Percentiles rank a stretch among this genome's conserved stretches.
phyloP scores from a whole-genome alignment of 2,797 vertebrate species.

The Coracias cyanogaster region DNA sequence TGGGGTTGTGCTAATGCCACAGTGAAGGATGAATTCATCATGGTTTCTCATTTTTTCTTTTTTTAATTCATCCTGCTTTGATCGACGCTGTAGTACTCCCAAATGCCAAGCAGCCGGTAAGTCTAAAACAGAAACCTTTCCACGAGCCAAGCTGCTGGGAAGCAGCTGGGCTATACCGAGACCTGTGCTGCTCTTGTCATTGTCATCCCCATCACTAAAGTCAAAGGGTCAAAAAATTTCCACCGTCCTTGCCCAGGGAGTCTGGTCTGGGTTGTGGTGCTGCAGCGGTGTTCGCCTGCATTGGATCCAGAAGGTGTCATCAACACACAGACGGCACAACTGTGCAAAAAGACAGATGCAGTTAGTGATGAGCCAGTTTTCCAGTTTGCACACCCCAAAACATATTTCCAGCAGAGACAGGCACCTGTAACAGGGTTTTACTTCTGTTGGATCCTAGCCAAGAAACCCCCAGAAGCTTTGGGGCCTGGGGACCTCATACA shows the following conservation, averaged over 20 bases:
- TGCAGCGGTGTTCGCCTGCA: accelerated
- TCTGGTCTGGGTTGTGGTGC: background rate
- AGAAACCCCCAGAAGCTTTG: background rate
- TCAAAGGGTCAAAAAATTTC: background rate
- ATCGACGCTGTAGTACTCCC: background rate
- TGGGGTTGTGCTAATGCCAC: background rate
- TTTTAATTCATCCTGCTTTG: background rate
- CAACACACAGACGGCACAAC: background rate
- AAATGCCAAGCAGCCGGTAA: background rate
- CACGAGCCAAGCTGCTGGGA: background rate
- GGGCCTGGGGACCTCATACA: accelerated
- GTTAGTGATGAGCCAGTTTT: background rate
- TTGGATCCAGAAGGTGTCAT: background rate
- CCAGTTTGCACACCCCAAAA: background rate
- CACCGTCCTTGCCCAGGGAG: accelerated
- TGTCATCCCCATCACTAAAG: background rate
- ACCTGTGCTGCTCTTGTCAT: background rate
- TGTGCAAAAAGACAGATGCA: background rate
- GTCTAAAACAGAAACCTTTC: background rate
- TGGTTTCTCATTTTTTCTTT: background rate
- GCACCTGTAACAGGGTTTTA: background rate
- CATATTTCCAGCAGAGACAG: accelerated
- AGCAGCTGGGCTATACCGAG: background rate
- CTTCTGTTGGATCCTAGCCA: background rate
- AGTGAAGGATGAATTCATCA: conserved; percentile 41